Base-by-base conservation (phyloP, 2,888 invertebrate genomes). In the Pristionchus mayeri region DNA sequence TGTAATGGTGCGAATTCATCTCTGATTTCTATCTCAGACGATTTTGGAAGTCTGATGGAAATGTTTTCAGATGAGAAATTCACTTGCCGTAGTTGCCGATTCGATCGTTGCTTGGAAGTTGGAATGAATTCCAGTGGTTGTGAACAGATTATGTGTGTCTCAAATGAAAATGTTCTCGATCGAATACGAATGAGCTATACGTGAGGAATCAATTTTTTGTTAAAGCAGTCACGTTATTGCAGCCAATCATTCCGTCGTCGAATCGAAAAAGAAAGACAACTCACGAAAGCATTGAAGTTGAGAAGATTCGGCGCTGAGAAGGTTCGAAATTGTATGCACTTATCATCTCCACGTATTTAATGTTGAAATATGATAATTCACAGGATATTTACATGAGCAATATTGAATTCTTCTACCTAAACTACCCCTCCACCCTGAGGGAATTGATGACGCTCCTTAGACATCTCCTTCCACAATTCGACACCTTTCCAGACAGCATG, bases 331-430 rank as follows among this genome's bases (percentile, higher is more conserved):
- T n/a, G n/a, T n/a, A n/a, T n/a, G n/a, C n/a, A n/a, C n/a, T n/a
- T n/a, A n/a, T n/a, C n/a, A 54, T 21, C 54, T 13, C 4, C 7
- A 4, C 54, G 3, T 54, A 4, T 4, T 21, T n/a, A 21, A 54
- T 21, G 4, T 18, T n/a, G 54, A 54, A 54, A 21, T 13, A 13
- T 54, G 16, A 13, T 44, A 44, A 11, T 13, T 67, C 27, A 1
- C 18, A 67, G 67, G 67, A 37, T 37, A 9, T 67, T 4, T 67
- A n/a, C n/a, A 67, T 67, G 67, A n/a, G 37, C 37, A 67, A 67
- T 67, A 37, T 67, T n/a, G 67, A 67, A 9, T 67, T 67, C 18
- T 67, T 67, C 67, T 67, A 67, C 21, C 67, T 67, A 16, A 34
- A 27, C 21, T 67, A 67, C 37, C 40, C 67, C 1, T 37, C n/a